Evolutionary conservation across 2,113 vertebrate species (phyloP).

Genomic region (Sylvilagus bachmani): DNA sequence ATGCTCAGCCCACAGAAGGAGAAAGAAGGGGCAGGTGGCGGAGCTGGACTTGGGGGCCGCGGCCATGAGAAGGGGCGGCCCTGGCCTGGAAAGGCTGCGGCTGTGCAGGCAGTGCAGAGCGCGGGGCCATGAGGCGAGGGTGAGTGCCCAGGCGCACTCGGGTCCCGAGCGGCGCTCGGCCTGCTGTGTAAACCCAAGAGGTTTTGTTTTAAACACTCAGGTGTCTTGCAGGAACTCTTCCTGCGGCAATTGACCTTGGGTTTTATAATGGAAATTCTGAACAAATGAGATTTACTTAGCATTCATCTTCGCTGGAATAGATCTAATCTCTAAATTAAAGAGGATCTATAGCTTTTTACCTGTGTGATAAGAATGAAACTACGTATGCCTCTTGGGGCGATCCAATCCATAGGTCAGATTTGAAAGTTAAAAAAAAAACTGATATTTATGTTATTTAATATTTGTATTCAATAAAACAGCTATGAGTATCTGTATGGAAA

Average conservation of each 20-base stretch:
- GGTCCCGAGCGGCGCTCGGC: neutral
- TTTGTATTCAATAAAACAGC: neutral
- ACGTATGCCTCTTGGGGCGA: neutral
- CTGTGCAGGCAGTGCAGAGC: neutral
- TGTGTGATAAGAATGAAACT: constrained; percentile 57
- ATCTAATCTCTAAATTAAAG: constrained; percentile 32
- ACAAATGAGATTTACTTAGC: constrained; percentile 43
- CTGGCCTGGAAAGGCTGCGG: too few relatives aligned
- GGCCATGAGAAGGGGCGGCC: neutral
- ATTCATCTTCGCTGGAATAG: constrained; percentile 49
- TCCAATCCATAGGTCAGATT: neutral
- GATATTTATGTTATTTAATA: constrained; percentile 40
- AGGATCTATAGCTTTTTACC: constrained; percentile 34
- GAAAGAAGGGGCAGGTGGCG: neutral
- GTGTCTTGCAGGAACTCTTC: neutral
- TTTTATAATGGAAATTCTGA: constrained; percentile 46
- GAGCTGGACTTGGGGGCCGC: neutral
- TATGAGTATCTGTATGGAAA: constrained; percentile 26
- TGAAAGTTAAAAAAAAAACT: constrained; percentile 24
- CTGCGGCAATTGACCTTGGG: neutral
- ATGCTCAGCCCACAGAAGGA: neutral
- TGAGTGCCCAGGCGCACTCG: neutral
- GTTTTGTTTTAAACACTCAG: neutral
- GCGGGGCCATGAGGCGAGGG: too few relatives aligned
- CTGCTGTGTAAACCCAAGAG: neutral